Conservation (phyloP, 2,113 vertebrate genomes). For the Hippolais icterina region DNA sequence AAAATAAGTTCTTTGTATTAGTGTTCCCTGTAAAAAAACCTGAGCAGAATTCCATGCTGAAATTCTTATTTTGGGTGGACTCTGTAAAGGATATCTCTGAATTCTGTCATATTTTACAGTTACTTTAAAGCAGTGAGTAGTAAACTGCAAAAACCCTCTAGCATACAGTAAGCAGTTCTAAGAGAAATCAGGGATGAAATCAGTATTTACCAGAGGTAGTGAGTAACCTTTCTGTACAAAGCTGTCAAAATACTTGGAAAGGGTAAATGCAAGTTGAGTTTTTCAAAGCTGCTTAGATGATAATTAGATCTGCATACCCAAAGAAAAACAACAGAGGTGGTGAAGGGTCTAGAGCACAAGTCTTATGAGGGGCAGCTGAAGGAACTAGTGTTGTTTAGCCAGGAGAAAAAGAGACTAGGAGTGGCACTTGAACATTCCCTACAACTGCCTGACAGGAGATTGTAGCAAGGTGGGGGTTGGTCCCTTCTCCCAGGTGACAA, state of each 20-base stretch:
- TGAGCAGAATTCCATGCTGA: not conserved
- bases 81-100: not conserved
- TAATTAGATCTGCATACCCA: not conserved
- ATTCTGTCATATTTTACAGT: not conserved
- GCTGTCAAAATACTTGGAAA: not conserved
- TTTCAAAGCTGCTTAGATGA: not conserved
- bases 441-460: not conserved
- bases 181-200: not conserved
- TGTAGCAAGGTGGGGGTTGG: accelerated
- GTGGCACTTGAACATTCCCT: not conserved
- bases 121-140: not conserved
- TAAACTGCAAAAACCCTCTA: not conserved
- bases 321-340: not conserved
- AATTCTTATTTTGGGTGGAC: not conserved
- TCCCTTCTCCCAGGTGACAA: not conserved
- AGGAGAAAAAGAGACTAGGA: not conserved
- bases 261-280: not conserved
- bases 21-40: not conserved
- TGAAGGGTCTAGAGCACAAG: not conserved
- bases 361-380: not conserved
- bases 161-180: not conserved
- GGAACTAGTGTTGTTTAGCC: no score
- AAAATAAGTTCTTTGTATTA: not conserved
- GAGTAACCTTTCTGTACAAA: not conserved
- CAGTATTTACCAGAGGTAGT: not conserved